Evolutionary conservation across 2,113 vertebrate species (phyloP).

Genomic region (Tenrec ecaudatus): DNA sequence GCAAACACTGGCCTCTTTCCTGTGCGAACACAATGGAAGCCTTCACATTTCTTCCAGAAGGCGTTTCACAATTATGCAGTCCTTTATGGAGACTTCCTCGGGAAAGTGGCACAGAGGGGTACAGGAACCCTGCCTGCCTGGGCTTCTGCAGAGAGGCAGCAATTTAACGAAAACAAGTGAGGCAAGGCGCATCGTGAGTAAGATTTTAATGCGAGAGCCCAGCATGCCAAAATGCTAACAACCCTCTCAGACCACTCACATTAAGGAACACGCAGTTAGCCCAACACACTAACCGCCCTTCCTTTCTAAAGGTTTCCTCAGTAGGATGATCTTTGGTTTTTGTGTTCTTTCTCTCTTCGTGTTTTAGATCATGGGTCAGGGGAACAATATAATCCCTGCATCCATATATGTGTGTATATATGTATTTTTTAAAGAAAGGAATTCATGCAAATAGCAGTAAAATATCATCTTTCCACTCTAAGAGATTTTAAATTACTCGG

Average conservation of each 20-base stretch:
- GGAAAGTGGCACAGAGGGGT: conserved; percentile 36
- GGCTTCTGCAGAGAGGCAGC: background rate
- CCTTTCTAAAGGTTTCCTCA: background rate
- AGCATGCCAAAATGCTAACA: background rate
- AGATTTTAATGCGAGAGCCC: conserved; percentile 38
- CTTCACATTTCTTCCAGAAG: conserved; percentile 59
- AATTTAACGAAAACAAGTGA: conserved; percentile 50
- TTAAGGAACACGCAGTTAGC: background rate
- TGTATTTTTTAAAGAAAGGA: background rate
- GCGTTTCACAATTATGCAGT: conserved; percentile 42
- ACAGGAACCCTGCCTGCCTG: background rate
- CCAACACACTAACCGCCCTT: background rate
- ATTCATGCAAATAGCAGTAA: conserved; percentile 33
- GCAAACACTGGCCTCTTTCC: conserved; percentile 9
- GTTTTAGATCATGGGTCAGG: background rate
- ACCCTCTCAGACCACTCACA: background rate
- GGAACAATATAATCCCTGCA: conserved; percentile 6
- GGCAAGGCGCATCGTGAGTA: background rate
- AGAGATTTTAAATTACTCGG: conserved; percentile 65
- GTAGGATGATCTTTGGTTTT: background rate
- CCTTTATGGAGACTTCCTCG: conserved; percentile 30
- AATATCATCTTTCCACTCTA: conserved; percentile 21
- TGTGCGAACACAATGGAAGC: conserved; percentile 41
- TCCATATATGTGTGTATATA: background rate
- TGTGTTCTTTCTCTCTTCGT: background rate